phyloP scores from a whole-genome alignment of 2,888 invertebrate genomes.

The Falcaria lacertinaria region DNA sequence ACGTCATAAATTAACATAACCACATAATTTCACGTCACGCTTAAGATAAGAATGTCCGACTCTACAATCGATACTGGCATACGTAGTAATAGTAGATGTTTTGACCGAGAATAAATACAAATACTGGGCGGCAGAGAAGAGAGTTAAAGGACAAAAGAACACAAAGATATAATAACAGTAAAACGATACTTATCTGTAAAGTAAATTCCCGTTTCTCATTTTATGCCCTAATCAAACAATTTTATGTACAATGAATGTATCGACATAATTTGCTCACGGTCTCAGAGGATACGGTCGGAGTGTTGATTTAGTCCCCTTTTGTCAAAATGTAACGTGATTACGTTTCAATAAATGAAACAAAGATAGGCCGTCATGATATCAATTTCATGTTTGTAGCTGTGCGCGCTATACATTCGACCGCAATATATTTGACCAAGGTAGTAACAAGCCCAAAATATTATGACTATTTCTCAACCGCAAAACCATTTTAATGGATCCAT shows the following conservation, averaged over 20 bases:
- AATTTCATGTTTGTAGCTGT: slow-evolving; percentile 36
- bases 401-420: slow-evolving; percentile 47
- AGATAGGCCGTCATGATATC: slow-evolving; percentile 47
- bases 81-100: too few species aligned
- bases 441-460: slow-evolving; percentile 60
- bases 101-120: too few species aligned
- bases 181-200: slow-evolving; percentile 49
- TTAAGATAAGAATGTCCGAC: too few species aligned
- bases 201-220: slow-evolving; percentile 38
- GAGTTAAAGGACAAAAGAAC: slow-evolving; percentile 36
- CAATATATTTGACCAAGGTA: slow-evolving; percentile 55
- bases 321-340: slow-evolving; percentile 21
- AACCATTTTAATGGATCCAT: slow-evolving; percentile 70
- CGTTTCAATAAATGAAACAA: slow-evolving; percentile 32
- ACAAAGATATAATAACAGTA: slow-evolving; percentile 51
- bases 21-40: slow-evolving; percentile 27
- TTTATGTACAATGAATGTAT: slow-evolving; percentile 27
- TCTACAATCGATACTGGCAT: too few species aligned
- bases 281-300: slow-evolving; percentile 26
- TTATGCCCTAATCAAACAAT: slow-evolving; percentile 34
- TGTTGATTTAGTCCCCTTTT: slow-evolving; percentile 38
- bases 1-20: slow-evolving; percentile 17
- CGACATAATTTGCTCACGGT: slow-evolving; percentile 24
- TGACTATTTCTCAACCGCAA: slow-evolving; percentile 28
- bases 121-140: slow-evolving; percentile 41